phyloP scores from a whole-genome alignment of 1,140 invertebrate genomes.

The Pseudomyrmex flavicornis region DNA sequence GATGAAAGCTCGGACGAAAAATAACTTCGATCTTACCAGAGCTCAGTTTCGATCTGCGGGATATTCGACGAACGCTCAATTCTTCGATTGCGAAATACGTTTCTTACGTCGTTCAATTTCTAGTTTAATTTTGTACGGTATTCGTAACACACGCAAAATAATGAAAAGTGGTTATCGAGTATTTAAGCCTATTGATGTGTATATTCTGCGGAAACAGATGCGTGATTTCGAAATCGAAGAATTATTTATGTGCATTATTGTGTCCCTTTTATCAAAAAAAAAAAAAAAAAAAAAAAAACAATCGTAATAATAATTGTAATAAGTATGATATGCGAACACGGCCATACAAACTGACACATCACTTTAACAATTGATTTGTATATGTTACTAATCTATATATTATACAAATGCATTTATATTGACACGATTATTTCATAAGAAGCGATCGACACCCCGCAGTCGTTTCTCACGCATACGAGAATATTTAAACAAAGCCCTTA shows the following conservation, averaged over 20 bases:
- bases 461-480: constrained; percentile 68
- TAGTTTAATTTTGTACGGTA: constrained; percentile 1
- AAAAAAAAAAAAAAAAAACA: not conserved
- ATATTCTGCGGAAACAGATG: not conserved
- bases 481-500: constrained; percentile 66
- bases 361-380: constrained; percentile 30
- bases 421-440: constrained; percentile 10
- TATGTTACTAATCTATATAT: not conserved
- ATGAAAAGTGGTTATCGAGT: not conserved
- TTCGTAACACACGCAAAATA: not conserved
- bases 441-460: constrained; percentile 44
- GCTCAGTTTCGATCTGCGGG: constrained; percentile 49
- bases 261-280: constrained; percentile 7
- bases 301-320: constrained; percentile 1
- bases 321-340: not conserved
- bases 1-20: constrained; percentile 48
- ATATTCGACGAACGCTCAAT: constrained; percentile 29
- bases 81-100: constrained; percentile 33
- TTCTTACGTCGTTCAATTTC: not conserved
- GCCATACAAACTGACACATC: constrained; percentile 27
- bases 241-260: constrained; percentile 30
- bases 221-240: constrained; percentile 36
- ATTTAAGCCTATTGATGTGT: not conserved
- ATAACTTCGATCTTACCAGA: constrained; percentile 39
- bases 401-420: constrained; percentile 20